Evolutionary conservation across 1,140 invertebrate species (phyloP).

Genomic region (Hydropsyche tenuis): DNA sequence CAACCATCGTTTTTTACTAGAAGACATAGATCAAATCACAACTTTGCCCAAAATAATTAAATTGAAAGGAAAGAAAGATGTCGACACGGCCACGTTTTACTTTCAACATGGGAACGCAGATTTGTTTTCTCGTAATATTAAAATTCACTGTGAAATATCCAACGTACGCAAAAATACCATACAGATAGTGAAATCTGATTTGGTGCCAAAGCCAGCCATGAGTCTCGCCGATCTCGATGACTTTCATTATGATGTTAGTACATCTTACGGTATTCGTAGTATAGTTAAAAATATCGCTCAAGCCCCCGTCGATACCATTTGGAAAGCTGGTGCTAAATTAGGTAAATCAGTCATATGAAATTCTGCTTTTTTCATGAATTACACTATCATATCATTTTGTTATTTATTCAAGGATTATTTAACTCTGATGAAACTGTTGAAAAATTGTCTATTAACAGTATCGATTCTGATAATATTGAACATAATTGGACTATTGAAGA

Average conservation of each 20-base stretch:
- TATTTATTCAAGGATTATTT: conserved; percentile 6
- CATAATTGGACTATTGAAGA: conserved; percentile 38
- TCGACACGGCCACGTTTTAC: conserved; percentile 78
- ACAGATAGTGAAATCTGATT: conserved; percentile 69
- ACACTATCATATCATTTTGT: neutral
- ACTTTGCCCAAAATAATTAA: conserved; percentile 72
- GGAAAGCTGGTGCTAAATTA: conserved; percentile 84
- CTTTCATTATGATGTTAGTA: conserved; percentile 71
- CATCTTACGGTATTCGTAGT: conserved; percentile 67
- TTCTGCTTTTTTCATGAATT: too few species aligned
- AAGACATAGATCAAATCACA: conserved; percentile 72
- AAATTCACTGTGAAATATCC: conserved; percentile 67
- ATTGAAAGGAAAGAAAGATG: conserved; percentile 77
- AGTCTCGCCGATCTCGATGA: conserved; percentile 87
- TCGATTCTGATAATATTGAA: neutral
- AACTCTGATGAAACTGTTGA: conserved; percentile 5
- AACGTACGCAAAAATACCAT: conserved; percentile 75
- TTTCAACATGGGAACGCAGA: conserved; percentile 88
- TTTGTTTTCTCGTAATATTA: conserved; percentile 73
- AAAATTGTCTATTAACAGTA: conserved; percentile 10
- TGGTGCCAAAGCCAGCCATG: conserved; percentile 73
- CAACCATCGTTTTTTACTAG: conserved; percentile 60
- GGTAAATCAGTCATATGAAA: conserved; percentile 57
- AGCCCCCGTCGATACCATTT: conserved; percentile 79
- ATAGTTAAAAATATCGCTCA: conserved; percentile 75